These are phyloP conservation scores for Uropetala carovei DNA, from an alignment of 2,888 invertebrate genomes.

Conservation along the genomic window DNA sequence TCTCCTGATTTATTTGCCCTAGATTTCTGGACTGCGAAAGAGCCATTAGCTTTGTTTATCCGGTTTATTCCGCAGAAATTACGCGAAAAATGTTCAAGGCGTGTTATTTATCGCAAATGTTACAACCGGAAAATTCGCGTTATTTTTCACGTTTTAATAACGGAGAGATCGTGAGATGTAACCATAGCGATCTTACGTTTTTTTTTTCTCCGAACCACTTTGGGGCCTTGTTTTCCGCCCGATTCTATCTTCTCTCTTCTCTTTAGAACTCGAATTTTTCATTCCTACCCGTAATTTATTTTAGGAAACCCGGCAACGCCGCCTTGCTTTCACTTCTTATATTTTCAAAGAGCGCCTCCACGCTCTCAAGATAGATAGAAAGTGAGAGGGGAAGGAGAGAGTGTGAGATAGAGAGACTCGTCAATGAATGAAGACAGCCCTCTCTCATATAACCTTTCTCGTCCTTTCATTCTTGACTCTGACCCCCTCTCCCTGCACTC, in stretches of 20 bases:
- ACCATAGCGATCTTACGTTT: no score
- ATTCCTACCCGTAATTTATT: not conserved
- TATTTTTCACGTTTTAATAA: no score
- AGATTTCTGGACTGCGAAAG: no score
- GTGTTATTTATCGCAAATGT: no score
- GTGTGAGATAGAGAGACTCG: not conserved
- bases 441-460: not conserved
- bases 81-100: no score
- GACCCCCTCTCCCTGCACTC: not conserved
- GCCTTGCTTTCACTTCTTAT: not conserved
- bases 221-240: not conserved
- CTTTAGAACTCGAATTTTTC: not conserved
- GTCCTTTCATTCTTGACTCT: not conserved
- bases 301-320: not conserved
- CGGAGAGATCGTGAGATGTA: no score
- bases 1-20: no score
- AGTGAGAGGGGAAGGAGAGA: no score
- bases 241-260: not conserved
- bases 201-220: no score
- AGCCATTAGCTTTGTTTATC: no score
- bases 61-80: no score
- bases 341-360: not conserved
- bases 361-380: not conserved
- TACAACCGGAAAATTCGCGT: no score
- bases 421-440: not conserved